Evolutionary conservation across 1,140 invertebrate genomes (phyloP), one percentile per base, ranked within the genome.

Genomic region (Brachionus manjavacas): DNA sequence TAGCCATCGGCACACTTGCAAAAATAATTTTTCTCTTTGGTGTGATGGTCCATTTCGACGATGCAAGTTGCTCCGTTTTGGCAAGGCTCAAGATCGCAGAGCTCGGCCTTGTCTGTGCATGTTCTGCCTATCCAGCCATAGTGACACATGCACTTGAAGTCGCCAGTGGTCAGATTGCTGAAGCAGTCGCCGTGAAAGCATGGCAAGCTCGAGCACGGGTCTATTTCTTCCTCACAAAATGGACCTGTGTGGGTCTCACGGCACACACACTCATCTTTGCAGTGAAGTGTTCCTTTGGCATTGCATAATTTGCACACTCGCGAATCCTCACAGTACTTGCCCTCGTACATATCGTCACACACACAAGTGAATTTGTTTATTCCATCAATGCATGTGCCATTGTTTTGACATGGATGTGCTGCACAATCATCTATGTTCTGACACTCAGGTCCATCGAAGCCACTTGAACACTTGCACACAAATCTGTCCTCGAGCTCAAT

Each of bases 161-260:
- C 39, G 52, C 39, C 35, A 4, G 23, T 31, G 12, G n/a, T 81
- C 16, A 16, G n/a, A 46, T 81, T 74, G 43, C 60, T 83, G 4
- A 76, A n/a, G 74, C 83, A 84, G 25, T 64, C 46, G 20, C 83
- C 83, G 23, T 76, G 14, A 23, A 23, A 20, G 41, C 83, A 84
- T 0, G 96, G 95, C 85, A 93, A 92, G 25, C 91, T 92, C 6
- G 91, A 90, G 88, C 97, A 99, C 86, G 98, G 96, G 88, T 98
- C 94, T 11, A 81, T 60, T 23, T 68, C 52, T 20, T 64, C 11
- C 11, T 81, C 64, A 43, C 79, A 81, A 68, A 81, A 81, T 14
- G 31, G 49, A 8, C 79, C 79, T 43, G 31, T 55, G 31, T 64
- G 64, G n/a, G 79, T 81, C n/a, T 68, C 39, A 28, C 39, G 55